phyloP scores from a whole-genome alignment of 2,113 vertebrate genomes.

The Misgurnus mizolepis region DNA sequence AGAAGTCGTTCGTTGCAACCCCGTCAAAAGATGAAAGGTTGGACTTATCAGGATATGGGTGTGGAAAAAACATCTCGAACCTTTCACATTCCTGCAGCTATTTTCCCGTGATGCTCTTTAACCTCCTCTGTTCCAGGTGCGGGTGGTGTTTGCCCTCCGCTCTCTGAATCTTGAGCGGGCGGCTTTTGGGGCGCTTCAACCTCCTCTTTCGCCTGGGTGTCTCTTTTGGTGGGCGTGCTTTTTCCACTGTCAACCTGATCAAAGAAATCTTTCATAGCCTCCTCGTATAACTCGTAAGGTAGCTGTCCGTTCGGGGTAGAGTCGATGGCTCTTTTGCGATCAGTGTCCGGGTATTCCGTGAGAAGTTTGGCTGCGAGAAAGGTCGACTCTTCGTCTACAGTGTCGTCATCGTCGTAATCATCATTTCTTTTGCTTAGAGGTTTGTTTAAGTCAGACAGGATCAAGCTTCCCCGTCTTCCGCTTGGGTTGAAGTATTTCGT shows the following conservation, averaged over 20 bases:
- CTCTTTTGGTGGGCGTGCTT: conserved; percentile 75
- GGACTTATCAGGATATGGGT: conserved; percentile 12
- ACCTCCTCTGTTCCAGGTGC: conserved; percentile 80
- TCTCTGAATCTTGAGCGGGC: conserved; percentile 82
- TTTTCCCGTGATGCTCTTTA: conserved; percentile 80
- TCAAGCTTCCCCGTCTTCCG: conserved; percentile 78
- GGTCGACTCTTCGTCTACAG: conserved; percentile 84
- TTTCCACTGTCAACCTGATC: conserved; percentile 75
- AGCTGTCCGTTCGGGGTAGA: conserved; percentile 74
- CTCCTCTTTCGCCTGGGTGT: conserved; percentile 71
- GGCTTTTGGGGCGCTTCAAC: conserved; percentile 69
- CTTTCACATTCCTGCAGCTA: conserved; percentile 84
- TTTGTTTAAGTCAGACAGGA: conserved; percentile 79
- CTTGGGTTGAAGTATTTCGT: conserved; percentile 72
- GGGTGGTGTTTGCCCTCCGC: conserved; percentile 80
- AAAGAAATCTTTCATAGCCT: conserved; percentile 84
- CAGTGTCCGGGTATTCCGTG: conserved; percentile 85
- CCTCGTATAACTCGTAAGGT: conserved; percentile 83
- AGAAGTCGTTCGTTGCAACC: conserved; percentile 12
- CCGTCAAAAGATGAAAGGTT: conserved; percentile 16
- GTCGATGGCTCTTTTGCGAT: conserved; percentile 73
- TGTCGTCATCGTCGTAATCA: conserved; percentile 76
- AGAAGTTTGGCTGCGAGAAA: conserved; percentile 88
- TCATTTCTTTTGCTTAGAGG: conserved; percentile 79
- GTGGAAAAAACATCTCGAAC: background rate